phyloP scores from a whole-genome alignment of 2,113 vertebrate genomes.

The Craseonycteris thonglongyai region DNA sequence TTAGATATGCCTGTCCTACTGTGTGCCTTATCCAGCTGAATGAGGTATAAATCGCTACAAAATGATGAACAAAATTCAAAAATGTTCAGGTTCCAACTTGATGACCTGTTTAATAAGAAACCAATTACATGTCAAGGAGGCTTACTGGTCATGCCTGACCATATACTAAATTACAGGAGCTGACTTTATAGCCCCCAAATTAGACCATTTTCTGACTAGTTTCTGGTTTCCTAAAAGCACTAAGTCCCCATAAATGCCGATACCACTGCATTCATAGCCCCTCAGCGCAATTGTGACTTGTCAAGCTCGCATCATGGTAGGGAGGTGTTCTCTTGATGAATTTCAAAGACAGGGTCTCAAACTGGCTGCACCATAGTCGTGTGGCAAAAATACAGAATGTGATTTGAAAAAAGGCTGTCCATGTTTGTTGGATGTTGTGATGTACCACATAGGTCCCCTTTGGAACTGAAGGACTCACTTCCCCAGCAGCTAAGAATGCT shows the following conservation, averaged over 20 bases:
- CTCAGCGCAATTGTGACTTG: not conserved
- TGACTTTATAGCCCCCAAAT: not conserved
- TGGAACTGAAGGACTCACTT: not conserved
- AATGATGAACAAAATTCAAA: slow-evolving; percentile 2
- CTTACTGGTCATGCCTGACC: not conserved
- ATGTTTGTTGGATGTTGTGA: not conserved
- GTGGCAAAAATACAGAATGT: not conserved
- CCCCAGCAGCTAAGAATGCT: not conserved
- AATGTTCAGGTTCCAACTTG: not conserved
- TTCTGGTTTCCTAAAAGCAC: not conserved
- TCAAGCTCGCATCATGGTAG: not conserved
- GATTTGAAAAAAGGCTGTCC: not conserved
- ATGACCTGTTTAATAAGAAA: not conserved
- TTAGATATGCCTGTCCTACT: too few species aligned
- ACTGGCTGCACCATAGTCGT: not conserved
- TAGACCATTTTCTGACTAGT: not conserved
- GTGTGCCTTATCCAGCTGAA: not conserved
- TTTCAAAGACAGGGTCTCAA: not conserved
- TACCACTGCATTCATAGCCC: not conserved
- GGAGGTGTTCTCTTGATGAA: not conserved
- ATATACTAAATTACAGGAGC: not conserved
- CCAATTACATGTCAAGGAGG: not conserved
- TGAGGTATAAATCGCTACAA: not conserved
- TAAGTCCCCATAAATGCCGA: not conserved
- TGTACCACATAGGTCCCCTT: not conserved